Evolutionary conservation across 1,140 invertebrate genomes (phyloP), one percentile per base, ranked within the genome.

Genomic region (Drosophila repleta): DNA sequence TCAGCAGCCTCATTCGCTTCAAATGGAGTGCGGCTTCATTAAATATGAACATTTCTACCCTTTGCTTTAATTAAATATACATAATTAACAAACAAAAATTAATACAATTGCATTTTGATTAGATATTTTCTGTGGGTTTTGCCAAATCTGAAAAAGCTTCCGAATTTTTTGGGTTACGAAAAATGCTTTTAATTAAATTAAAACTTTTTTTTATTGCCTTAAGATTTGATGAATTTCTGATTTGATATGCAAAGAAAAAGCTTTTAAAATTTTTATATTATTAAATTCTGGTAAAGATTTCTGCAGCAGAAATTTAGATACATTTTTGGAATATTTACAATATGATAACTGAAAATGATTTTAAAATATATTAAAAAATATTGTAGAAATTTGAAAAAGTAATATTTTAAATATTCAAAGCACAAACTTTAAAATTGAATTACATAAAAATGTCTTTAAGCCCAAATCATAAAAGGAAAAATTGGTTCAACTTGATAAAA

Each of bases 11-110:
- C 55, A 21, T 60, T 45, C 26, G 43, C 41, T 76, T 73, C 67
- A 76, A 82, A 88, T 87, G 74, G 82, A 81, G 78, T 88, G 78
- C 79, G 78, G 82, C 83, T 73, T 88, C 79, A 87, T 87, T 87
- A 88, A 82, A 76, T 82, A 87, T 87, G 82, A 78, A 87, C 87
- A 87, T 88, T 76, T 82, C 76, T 79, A 71, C 74, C 63, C 82
- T 87, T 88, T 69, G 63, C 63, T 76, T 69, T 65, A 70, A 82
- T 87, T 87, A 88, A 88, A 79, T 88, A 87, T 87, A 76, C 66
- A 87, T 78, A 55, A 52, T 60, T 58, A 79, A 60, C 49, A 61
- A 56, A 13, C 7, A 26, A 26, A 45, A 45, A 57, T 13, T 3
- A 24, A 17, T 11, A 21, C 1, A 20, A 13, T 45, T 43, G 8